Evolutionary conservation across 2,888 invertebrate genomes (phyloP).

Genomic region (Heteropelma amictum): DNA sequence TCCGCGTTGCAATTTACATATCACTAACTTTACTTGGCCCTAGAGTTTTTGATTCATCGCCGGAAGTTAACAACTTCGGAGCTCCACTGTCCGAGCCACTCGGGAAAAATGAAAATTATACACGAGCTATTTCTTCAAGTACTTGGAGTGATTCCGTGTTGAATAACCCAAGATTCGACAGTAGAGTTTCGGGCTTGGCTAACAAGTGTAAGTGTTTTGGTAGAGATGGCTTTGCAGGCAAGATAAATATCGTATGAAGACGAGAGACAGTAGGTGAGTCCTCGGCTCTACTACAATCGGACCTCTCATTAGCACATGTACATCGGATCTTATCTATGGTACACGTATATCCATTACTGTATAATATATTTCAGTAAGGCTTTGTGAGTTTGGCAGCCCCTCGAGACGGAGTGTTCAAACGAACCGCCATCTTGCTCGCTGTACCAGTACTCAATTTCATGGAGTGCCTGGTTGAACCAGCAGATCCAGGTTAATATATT

Average conservation of each 20-base stretch:
- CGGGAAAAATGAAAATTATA: slow-evolving; percentile 1
- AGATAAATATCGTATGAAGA: too few relatives aligned
- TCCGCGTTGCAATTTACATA: too few relatives aligned
- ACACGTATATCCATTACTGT: slow-evolving; percentile 20
- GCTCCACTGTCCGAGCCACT: background rate
- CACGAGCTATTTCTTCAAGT: background rate
- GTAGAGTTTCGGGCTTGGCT: slow-evolving; percentile 24
- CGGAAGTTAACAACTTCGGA: background rate
- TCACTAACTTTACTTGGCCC: background rate
- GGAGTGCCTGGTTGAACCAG: slow-evolving; percentile 31
- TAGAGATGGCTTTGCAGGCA: too few relatives aligned
- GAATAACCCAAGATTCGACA: background rate
- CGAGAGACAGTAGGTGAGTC: background rate
- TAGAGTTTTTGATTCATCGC: background rate
- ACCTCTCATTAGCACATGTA: slow-evolving; percentile 39
- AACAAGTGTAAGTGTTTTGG: too few relatives aligned
- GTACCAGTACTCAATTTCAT: slow-evolving; percentile 43
- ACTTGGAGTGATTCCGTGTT: slow-evolving; percentile 12
- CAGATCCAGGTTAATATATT: background rate
- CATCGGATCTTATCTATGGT: slow-evolving; percentile 4
- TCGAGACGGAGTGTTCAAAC: slow-evolving; percentile 45
- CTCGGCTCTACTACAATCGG: slow-evolving; percentile 19
- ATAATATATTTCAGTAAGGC: slow-evolving; percentile 19
- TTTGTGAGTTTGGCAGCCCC: slow-evolving; percentile 36
- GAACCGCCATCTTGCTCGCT: slow-evolving; percentile 18